Conservation (phyloP, 2,888 invertebrate species). For the Charanyca ferruginea region DNA sequence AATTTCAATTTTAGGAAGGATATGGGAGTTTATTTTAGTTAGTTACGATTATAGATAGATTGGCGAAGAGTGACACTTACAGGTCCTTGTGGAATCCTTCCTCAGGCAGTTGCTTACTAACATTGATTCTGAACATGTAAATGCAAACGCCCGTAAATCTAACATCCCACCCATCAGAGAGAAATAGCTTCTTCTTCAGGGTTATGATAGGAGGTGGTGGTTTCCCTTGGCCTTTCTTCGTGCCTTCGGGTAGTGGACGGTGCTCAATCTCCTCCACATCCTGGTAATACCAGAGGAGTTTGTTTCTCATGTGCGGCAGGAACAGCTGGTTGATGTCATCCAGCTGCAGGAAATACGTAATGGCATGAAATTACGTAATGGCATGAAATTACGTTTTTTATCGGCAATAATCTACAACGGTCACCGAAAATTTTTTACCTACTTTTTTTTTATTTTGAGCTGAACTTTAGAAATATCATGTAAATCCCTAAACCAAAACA, state of each 20-base stretch:
- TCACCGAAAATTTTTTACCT: too few relatives aligned
- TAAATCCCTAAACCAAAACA: not conserved
- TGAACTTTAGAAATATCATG: not conserved
- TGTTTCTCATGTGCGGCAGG: slow-evolving; percentile 96
- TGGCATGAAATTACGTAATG: not conserved
- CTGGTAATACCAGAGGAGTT: slow-evolving; percentile 97
- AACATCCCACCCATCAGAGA: slow-evolving; percentile 96
- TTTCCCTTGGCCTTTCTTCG: slow-evolving; percentile 88
- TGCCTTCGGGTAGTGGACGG: slow-evolving; percentile 84
- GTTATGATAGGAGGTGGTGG: slow-evolving; percentile 84
- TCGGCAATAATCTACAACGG: too few relatives aligned
- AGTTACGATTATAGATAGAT: too few relatives aligned
- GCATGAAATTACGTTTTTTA: not conserved
- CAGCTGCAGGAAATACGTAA: slow-evolving; percentile 87
- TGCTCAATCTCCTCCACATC: slow-evolving; percentile 94
- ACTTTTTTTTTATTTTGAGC: too few relatives aligned
- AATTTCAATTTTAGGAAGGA: too few relatives aligned
- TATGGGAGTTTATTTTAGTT: not conserved
- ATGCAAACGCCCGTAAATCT: slow-evolving; percentile 96
- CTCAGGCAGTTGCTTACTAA: slow-evolving; percentile 96
- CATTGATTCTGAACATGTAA: slow-evolving; percentile 96
- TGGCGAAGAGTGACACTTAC: slow-evolving; percentile 80
- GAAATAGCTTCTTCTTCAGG: slow-evolving; percentile 94
- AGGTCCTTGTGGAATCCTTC: slow-evolving; percentile 97
- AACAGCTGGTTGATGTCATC: slow-evolving; percentile 97